Conservation (phyloP, 2,888 invertebrate genomes). For the Ectemnius lituratus region DNA sequence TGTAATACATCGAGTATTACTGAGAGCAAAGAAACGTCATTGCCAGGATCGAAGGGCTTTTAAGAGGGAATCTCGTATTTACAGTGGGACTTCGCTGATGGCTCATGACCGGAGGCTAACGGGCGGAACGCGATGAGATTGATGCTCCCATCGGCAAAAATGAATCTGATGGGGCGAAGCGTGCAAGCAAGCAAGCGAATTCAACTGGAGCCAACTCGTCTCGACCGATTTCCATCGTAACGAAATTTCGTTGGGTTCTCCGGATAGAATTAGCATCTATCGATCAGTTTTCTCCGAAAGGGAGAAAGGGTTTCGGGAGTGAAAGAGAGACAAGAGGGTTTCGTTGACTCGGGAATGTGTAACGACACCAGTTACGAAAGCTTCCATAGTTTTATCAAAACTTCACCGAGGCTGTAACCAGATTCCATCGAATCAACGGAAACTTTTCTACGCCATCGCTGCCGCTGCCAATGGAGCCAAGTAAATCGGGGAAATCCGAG, state of each 20-base stretch:
- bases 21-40: background rate
- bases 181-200: slow-evolving; percentile 22
- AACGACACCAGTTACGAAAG: slow-evolving; percentile 32
- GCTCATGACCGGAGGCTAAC: background rate
- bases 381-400: slow-evolving; percentile 39
- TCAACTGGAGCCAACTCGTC: slow-evolving; percentile 8
- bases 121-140: background rate
- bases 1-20: background rate
- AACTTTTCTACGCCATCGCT: slow-evolving; percentile 29
- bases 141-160: slow-evolving; percentile 12
- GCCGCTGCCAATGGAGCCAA: slow-evolving; percentile 6
- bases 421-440: slow-evolving; percentile 50
- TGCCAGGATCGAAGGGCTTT: background rate
- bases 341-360: slow-evolving; percentile 49
- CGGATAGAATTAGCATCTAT: slow-evolving; percentile 48
- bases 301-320: background rate
- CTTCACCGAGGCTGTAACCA: slow-evolving; percentile 38
- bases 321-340: slow-evolving; percentile 26
- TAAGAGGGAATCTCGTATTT: background rate
- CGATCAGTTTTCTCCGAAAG: slow-evolving; percentile 24
- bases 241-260: slow-evolving; percentile 33
- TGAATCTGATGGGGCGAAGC: slow-evolving; percentile 32
- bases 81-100: background rate
- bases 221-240: slow-evolving; percentile 34
- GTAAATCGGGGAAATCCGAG: slow-evolving; percentile 31